Conservation (phyloP, 2,113 vertebrate genomes). For the Pseudorectes ferrugineus region DNA sequence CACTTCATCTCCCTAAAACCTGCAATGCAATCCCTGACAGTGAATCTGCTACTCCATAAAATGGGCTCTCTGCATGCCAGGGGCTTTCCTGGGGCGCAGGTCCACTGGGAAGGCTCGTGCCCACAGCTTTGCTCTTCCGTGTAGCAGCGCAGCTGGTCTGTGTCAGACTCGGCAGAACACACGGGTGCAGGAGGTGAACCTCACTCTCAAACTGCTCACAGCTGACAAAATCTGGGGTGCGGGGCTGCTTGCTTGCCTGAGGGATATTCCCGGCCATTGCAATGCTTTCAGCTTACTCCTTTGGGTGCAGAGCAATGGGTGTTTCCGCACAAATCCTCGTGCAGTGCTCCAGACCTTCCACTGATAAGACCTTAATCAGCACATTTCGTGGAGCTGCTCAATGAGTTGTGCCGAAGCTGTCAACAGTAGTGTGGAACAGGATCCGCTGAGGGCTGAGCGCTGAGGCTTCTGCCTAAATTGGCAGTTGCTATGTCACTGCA, state of each 20-base stretch:
- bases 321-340: background rate
- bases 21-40: background rate
- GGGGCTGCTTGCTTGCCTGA: background rate
- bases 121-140: rapidly evolving
- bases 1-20: background rate
- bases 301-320: background rate
- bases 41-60: background rate
- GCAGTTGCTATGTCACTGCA: background rate
- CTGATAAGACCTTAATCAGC: background rate
- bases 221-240: background rate
- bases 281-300: background rate
- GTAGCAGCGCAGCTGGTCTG: rapidly evolving
- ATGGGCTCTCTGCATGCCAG: background rate
- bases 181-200: rapidly evolving
- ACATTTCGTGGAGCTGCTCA: background rate
- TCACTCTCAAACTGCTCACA: background rate
- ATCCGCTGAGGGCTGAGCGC: background rate
- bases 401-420: background rate
- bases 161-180: background rate
- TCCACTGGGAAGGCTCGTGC: rapidly evolving
- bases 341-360: background rate
- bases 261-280: background rate
- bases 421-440: background rate
- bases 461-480: background rate
- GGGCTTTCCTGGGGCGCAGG: background rate